A percentile compares a stretch with the other conserved stretches of the same genome.
These are phyloP conservation scores for Paraplagusia blochii DNA, from an alignment of 2,113 vertebrate species.

Conservation along the genomic window DNA sequence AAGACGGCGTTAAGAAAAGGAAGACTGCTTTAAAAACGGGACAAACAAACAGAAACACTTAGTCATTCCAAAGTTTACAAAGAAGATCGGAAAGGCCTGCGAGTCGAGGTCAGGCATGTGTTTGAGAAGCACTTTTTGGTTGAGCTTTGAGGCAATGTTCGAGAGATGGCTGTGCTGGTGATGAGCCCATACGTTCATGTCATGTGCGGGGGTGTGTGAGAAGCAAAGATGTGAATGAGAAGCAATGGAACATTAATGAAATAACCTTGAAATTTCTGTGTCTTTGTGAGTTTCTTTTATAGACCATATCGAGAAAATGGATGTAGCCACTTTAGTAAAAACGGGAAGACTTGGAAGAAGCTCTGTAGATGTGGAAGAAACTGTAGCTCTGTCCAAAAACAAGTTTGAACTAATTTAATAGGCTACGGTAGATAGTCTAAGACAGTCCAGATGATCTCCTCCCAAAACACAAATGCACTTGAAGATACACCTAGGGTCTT, in stretches of 20 bases:
- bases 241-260: slow-evolving; percentile 57
- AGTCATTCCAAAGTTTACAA: slow-evolving; percentile 60
- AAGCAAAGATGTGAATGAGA: slow-evolving; percentile 50
- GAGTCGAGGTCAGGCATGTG: slow-evolving; percentile 71
- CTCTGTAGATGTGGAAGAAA: too few species aligned
- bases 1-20: slow-evolving; percentile 57
- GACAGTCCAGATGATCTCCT: too few species aligned
- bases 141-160: slow-evolving; percentile 74
- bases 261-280: slow-evolving; percentile 53
- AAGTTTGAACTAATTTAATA: too few species aligned
- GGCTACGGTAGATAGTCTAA: too few species aligned
- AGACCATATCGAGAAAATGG: too few species aligned
- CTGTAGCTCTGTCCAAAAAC: too few species aligned
- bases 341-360: too few species aligned
- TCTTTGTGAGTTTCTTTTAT: slow-evolving; percentile 17
- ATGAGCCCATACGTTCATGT: slow-evolving; percentile 58
- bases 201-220: slow-evolving; percentile 22
- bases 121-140: slow-evolving; percentile 77
- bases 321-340: too few species aligned
- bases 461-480: too few species aligned
- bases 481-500: too few species aligned
- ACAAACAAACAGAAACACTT: slow-evolving; percentile 14
- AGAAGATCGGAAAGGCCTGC: slow-evolving; percentile 53
- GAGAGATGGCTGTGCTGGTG: slow-evolving; percentile 74
- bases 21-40: slow-evolving; percentile 60